Conservation (phyloP, 2,888 invertebrate species). For the Mongoloraphidia duomilia region DNA sequence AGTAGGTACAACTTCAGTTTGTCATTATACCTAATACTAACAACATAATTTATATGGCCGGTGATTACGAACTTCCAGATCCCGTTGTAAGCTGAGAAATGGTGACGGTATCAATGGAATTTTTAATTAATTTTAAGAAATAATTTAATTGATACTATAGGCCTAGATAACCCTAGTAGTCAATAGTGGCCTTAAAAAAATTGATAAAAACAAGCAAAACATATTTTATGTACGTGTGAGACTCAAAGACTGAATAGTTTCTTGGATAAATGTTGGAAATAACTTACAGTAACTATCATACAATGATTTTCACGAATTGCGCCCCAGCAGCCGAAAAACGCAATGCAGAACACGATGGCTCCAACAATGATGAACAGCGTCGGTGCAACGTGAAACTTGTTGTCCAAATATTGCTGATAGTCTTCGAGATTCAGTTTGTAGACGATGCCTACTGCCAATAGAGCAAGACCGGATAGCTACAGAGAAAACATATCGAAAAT, state of each 20-base stretch:
- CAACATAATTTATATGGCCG: too few species aligned
- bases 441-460: slow-evolving; percentile 50
- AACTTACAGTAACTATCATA: slow-evolving; percentile 62
- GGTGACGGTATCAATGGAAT: too few species aligned
- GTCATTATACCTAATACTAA: too few species aligned
- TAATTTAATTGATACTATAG: too few species aligned
- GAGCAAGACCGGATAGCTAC: slow-evolving; percentile 55
- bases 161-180: too few species aligned
- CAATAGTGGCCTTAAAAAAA: too few species aligned
- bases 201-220: too few species aligned
- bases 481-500: slow-evolving; percentile 21
- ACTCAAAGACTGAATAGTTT: background rate
- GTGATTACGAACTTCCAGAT: too few species aligned
- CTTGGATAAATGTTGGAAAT: background rate
- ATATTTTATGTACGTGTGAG: background rate
- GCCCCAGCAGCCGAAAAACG: slow-evolving; percentile 81
- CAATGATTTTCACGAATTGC: slow-evolving; percentile 72
- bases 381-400: slow-evolving; percentile 37
- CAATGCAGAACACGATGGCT: slow-evolving; percentile 56
- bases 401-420: slow-evolving; percentile 32
- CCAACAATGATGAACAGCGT: slow-evolving; percentile 48
- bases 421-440: slow-evolving; percentile 43
- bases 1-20: too few species aligned
- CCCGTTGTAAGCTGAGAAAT: too few species aligned
- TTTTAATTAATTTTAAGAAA: too few species aligned